Conservation (phyloP, 2,888 invertebrate species). For the Mesopsocus fuscifrons region DNA sequence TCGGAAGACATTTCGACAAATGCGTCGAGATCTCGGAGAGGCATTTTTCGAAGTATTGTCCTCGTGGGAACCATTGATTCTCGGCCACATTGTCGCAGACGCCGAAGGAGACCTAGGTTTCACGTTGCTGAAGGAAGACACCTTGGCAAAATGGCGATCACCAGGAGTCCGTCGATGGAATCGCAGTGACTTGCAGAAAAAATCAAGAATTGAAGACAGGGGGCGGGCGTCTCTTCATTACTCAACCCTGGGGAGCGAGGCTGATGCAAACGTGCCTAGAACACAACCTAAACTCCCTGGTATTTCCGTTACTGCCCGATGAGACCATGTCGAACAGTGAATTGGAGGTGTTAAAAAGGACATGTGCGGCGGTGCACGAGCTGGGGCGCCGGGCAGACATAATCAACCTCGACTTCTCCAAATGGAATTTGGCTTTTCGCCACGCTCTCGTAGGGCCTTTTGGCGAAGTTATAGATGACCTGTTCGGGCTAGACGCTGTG, state of each 20-base stretch:
- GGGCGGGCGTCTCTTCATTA: background rate
- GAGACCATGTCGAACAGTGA: background rate
- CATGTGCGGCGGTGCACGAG: background rate
- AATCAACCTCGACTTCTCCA: background rate
- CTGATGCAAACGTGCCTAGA: background rate
- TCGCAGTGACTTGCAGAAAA: background rate
- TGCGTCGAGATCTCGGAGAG: no score
- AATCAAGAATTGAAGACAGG: background rate
- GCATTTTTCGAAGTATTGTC: no score
- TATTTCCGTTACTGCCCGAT: background rate
- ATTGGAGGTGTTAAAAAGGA: background rate
- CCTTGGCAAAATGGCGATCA: no score
- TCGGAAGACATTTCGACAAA: no score
- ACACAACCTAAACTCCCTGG: background rate
- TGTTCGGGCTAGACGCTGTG: background rate
- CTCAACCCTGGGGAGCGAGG: background rate
- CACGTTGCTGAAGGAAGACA: no score
- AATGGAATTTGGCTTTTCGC: constrained; percentile 1
- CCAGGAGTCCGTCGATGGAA: no score
- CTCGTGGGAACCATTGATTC: no score
- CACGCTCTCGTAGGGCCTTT: background rate
- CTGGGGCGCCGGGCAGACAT: background rate
- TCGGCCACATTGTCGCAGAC: no score
- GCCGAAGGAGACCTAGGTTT: no score
- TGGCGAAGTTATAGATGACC: background rate